Base-by-base conservation (phyloP, 1,140 invertebrate genomes). In the Meloidogyne exigua region DNA sequence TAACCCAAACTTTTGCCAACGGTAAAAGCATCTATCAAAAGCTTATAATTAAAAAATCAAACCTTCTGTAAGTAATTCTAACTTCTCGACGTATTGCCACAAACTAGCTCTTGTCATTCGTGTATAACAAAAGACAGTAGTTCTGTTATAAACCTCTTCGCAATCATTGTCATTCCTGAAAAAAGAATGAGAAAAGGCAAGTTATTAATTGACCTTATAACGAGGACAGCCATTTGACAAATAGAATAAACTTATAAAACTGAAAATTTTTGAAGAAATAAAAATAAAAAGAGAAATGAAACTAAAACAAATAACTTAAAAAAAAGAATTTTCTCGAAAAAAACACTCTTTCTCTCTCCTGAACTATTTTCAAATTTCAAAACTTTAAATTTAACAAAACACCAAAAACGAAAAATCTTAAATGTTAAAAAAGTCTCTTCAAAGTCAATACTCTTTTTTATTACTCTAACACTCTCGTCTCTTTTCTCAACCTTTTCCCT, bases 111-210 rank as follows among this genome's bases (percentile, higher is more conserved):
- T 23, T 3, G 72, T 1, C 49, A 73, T 73, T 21, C 57, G 21
- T 13, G 72, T 73, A 13, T 73, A 73, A 11, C 72, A 73, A 36
- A 73, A 36, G 4, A 32, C 72, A 7, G 65, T 25, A 5, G 72
- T 73, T 65, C 72, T 23, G 28, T 73, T 73, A 21, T 73, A 73
- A 11, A 73, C 26, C 25, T 57, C 49, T 57, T 73, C 72, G 26
- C 23, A 73, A 64, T 62, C 65, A 32, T 73, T 65, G 36, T 73
- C 72, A 65, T 73, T 73, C 39, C 72, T 73, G 9, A 25, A 65
- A 23, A 68, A 42, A 36, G 3, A 18, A 68, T 36, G 25, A 66
- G 15, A 44, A 49, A 18, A 49, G 2, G 13, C 1, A n/a, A 57
- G 9, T 39, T 57, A n/a, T 15, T 9, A 5, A 57, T 9, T n/a